Base-by-base conservation (phyloP, 1,140 invertebrate species). In the Metaphire vulgaris region DNA sequence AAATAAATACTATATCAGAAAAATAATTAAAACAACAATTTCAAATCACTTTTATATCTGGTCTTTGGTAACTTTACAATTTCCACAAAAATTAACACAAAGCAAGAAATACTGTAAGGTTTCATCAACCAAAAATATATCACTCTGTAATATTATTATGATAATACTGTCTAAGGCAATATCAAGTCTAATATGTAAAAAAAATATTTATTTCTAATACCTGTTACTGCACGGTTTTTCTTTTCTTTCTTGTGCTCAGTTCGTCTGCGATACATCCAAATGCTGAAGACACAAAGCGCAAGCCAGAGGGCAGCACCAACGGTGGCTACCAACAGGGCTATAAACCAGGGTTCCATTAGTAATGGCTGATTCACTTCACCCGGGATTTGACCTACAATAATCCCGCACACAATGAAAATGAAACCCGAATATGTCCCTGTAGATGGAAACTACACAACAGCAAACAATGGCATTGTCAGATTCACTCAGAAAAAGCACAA, bases 331-430 rank as follows among this genome's bases (percentile, higher is more conserved):
- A 93, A 89, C 90, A 92, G 82, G 0, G 90, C 89, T 66, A 93
- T 89, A 80, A 93, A 91, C 92, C 92, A 93, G 0, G 92, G 90
- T 81, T 93, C 90, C 68, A 82, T 81, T 77, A 86, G 83, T n/a
- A 86, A 78, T 72, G 14, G 72, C 12, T 29, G 28, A 56, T 16
- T 67, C 21, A 15, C 26, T 6, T 6, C 32, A 15, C 26, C 68
- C 14, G 26, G n/a, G 31, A 41, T 14, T 31, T 64, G n/a, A 67
- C 29, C 29, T 32, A n/a, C n/a, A n/a, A n/a, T n/a, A n/a, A n/a
- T n/a, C n/a, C n/a, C n/a, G n/a, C n/a, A n/a, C n/a, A n/a, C n/a
- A n/a, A n/a, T n/a, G n/a, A n/a, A n/a, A n/a, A n/a, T n/a, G n/a
- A n/a, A n/a, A n/a, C n/a, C n/a, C n/a, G n/a, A 33, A 16, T 2